Conservation (phyloP, 2,113 vertebrate species). For the Malurus cyaneus region DNA sequence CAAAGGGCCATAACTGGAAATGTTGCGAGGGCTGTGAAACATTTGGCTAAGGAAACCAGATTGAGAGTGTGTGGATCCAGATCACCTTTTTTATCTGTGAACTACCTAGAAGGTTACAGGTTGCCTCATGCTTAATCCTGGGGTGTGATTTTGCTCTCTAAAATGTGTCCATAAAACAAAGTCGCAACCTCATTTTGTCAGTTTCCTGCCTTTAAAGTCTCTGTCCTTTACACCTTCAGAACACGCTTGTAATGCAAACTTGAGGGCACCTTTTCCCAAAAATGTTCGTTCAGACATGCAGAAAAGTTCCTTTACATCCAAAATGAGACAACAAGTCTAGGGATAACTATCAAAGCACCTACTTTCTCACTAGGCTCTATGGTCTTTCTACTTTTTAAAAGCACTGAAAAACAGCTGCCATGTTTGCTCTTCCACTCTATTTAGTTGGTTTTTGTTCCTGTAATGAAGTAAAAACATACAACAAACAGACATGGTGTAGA, state of each 20-base stretch:
- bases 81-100: background rate
- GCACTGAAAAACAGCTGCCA: background rate
- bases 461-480: background rate
- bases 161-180: background rate
- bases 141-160: background rate
- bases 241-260: background rate
- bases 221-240: background rate
- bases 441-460: background rate
- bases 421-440: background rate
- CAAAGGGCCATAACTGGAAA: background rate
- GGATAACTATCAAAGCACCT: background rate
- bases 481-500: background rate
- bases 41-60: background rate
- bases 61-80: background rate
- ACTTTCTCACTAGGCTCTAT: background rate
- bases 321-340: background rate
- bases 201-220: background rate
- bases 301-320: background rate
- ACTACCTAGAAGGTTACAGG: background rate
- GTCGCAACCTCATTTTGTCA: background rate
- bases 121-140: background rate
- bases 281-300: background rate
- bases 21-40: background rate
- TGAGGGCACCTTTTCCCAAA: rapidly evolving
- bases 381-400: background rate